Evolutionary conservation across 2,888 invertebrate species (phyloP), one percentile per base, ranked within the genome.

Genomic region (Cheiracanthium punctorium): DNA sequence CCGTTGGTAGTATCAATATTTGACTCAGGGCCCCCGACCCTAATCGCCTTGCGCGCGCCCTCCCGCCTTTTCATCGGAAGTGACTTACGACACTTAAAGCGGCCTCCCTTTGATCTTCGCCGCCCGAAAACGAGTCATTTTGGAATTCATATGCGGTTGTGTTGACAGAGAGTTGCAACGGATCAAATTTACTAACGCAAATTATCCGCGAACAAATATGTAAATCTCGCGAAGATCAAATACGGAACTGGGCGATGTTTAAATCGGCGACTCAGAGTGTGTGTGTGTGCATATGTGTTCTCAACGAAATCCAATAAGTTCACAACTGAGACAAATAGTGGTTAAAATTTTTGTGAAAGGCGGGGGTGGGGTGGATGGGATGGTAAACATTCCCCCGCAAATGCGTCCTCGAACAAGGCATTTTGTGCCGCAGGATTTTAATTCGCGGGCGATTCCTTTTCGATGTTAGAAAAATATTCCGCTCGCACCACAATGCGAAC

Each of bases 201-300:
- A 85, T 85, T 85, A 85, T 79, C 84, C 84, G 74, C 79, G 79
- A 79, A 85, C 84, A 85, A 85, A 85, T 85, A 85, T 85, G 84
- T 74, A 85, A 85, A 85, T 85, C 84, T 79, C 74, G 37, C 29
- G 72, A 73, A 79, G 73, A 85, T 85, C 84, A 85, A 85, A 79
- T 85, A 72, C 73, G 69, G 79, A 52, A 69, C 79, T 69, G 41
- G 73, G 71, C 43, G 75, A 79, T 85, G 84, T 85, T 85, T 85
- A 85, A 85, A 85, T 52, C 70, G 84, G 64, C 73, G 69, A 58
- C 74, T 85, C 41, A 29, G 71, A 77, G 75, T 82, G 58, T n/a
- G n/a, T n/a, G n/a, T n/a, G n/a, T n/a, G n/a, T n/a, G n/a, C n/a
- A n/a, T n/a, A n/a, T n/a, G n/a, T 70, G 43, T 71, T 67, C 67